These are phyloP conservation scores for Drosophila obscura DNA, from an alignment of 1,140 invertebrate genomes.

Conservation along the genomic window DNA sequence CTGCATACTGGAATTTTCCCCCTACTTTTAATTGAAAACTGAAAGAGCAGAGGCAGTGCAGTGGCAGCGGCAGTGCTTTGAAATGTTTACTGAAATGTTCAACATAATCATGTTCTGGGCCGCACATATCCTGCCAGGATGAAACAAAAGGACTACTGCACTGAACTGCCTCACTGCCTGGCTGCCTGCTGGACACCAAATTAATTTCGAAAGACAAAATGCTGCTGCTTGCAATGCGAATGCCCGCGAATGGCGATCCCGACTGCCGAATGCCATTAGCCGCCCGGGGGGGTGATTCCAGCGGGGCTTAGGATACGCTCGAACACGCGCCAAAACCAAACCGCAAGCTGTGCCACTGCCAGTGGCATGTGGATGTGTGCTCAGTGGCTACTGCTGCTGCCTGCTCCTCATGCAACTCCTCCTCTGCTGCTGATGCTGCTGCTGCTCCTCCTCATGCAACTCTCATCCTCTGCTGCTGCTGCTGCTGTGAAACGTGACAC, in stretches of 20 bases:
- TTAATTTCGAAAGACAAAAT: conserved; percentile 79
- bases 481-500: conserved; percentile 47
- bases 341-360: conserved; percentile 53
- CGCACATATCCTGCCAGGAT: conserved; percentile 14
- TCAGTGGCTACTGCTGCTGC: conserved; percentile 21
- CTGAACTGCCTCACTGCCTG: neutral
- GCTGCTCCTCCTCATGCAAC: conserved; percentile 10
- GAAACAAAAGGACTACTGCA: conserved; percentile 45
- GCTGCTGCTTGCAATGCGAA: conserved; percentile 60
- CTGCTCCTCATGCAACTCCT: neutral
- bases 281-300: neutral
- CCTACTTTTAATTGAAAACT: conserved; percentile 68
- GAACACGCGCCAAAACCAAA: conserved; percentile 44
- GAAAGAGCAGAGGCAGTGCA: conserved; percentile 38
- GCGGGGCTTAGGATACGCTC: conserved; percentile 32
- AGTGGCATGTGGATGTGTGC: conserved; percentile 21
- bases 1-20: conserved; percentile 42
- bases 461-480: conserved; percentile 3
- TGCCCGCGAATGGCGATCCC: conserved; percentile 12
- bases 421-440: conserved; percentile 7
- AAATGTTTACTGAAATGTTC: conserved; percentile 62
- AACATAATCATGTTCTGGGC: conserved; percentile 75
- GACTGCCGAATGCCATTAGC: conserved; percentile 61
- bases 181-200: conserved; percentile 62
- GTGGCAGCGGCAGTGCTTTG: conserved; percentile 20